Base-by-base conservation (phyloP, 2,888 invertebrate genomes). In the Luperina testacea region DNA sequence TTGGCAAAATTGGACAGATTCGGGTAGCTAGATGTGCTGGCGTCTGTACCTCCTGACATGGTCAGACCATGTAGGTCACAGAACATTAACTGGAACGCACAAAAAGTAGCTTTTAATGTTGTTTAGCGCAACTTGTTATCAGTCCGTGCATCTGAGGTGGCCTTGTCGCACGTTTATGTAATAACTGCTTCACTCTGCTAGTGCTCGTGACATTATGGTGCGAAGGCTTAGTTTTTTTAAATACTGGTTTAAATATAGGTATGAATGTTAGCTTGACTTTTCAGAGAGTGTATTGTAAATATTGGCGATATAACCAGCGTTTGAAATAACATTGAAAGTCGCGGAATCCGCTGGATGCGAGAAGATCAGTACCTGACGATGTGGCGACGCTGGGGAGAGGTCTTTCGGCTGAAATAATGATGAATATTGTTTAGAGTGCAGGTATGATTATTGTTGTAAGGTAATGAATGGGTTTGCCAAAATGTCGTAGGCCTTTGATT, bases 151-250 rank as follows among this genome's bases (percentile, higher is more conserved):
- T 75, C 82, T 38, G 27, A 15, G n/a, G 61, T 59, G 72, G 59
- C 82, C 83, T 82, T 78, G 82, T 45, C 24, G 48, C 42, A 9
- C 53, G 45, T 71, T 74, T 75, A 82, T 82, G 78, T 83, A 65
- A 72, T 38, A 38, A 57, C 64, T 53, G 45, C 53, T 51, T 51
- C 11, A 77, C 42, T 53, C 27, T 24, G 24, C 53, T 45, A 45
- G 8, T 27, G 45, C 2, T 70, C 69, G 68, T 80, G 80, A 63
- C 38, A 57, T 74, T 74, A 9, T 69, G 27, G n/a, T 13, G 48
- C 7, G 9, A 20, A 15, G 17, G 3, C 24, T 71, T 42, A 7
- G 17, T 32, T 51, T 9, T 2, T 61, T 38, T 20, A 64, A 7
- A 15, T 48, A 45, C 32, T n/a, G 63, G 53, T 69, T 45, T 13